Percentiles rank a stretch among this genome's conserved stretches.
phyloP scores from a whole-genome alignment of 1,140 invertebrate species.

The Rhopalosiphum padi region DNA sequence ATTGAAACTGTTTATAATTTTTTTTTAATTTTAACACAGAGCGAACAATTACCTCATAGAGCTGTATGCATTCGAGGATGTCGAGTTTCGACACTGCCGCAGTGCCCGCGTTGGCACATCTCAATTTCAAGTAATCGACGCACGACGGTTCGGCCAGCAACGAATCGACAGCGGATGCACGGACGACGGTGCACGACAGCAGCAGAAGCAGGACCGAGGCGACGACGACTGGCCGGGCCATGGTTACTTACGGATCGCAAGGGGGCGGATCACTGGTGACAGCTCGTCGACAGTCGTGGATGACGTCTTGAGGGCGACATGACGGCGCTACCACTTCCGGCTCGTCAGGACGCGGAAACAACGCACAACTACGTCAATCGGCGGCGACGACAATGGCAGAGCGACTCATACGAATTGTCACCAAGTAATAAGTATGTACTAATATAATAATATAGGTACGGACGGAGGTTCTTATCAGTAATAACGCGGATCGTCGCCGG shows the following conservation, averaged over 20 bases:
- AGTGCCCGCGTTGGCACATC: conserved; percentile 17
- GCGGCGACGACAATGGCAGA: neutral
- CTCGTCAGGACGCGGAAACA: neutral
- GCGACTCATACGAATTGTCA: neutral
- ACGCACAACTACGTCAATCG: neutral
- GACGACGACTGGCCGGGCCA: neutral
- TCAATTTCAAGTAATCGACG: conserved; percentile 25
- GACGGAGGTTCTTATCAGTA: neutral
- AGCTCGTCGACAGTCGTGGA: neutral
- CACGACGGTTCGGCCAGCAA: conserved; percentile 45
- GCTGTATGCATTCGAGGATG: conserved; percentile 52
- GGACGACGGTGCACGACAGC: neutral
- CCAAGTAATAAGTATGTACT: neutral
- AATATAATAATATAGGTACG: neutral
- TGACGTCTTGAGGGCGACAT: neutral
- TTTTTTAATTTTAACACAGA: neutral
- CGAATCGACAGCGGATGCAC: neutral
- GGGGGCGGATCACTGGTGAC: neutral
- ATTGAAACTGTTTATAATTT: neutral
- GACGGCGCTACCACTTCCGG: neutral
- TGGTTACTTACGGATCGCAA: neutral
- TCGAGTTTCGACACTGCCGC: conserved; percentile 28
- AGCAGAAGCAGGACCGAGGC: neutral
- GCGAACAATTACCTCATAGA: conserved; percentile 28
- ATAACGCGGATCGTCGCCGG: neutral